Base-by-base conservation (phyloP, 2,113 vertebrate genomes). In the Aegotheles bennettii region DNA sequence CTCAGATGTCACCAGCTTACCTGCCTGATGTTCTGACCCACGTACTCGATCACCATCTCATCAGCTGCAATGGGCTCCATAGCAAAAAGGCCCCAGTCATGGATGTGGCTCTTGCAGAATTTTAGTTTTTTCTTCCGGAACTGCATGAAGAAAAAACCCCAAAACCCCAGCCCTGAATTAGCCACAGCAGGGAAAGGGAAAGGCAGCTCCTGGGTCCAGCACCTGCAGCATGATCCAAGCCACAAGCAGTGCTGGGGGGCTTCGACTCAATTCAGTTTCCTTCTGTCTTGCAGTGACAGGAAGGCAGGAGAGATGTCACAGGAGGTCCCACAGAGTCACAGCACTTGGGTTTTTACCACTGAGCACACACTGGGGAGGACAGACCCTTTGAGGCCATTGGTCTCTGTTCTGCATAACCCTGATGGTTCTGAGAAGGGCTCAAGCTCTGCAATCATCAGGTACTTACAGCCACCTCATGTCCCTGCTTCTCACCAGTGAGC, bases 41-140 rank as follows among this genome's bases (percentile, higher is more conserved):
- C 99, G 0, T 99, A 99, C 75, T 99, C 99, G 0, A 99, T 99
- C 86, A 99, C 99, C 99, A 99, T 99, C 96, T 99, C 99, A 21
- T 99, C 99, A 4, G 99, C 99, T 17, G 99, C 99, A 7, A 99
- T 99, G 67, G 99, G 99, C 96, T 99, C 99, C 99, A 99, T 97
- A 14, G 99, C 99, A 7, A 99, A 99, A 95, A 99, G 98, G 82
- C 99, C 99, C 99, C 99, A 99, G 98, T 99, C 99, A 0, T 99
- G 99, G 96, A 99, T 99, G 98, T 99, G 98, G 54, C 99, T 99
- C 97, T 98, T 99, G 89, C 99, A 99, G 98, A 99, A 99, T 56
- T 99, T 97, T 92, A 99, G 98, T 94, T 99, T 99, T 88, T 99
- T 99, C 98, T 99, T 99, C 71, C 99, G 99, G 98, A 99, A 99